phyloP scores from a whole-genome alignment of 1,140 invertebrate genomes.

The Holotrichia oblita region DNA sequence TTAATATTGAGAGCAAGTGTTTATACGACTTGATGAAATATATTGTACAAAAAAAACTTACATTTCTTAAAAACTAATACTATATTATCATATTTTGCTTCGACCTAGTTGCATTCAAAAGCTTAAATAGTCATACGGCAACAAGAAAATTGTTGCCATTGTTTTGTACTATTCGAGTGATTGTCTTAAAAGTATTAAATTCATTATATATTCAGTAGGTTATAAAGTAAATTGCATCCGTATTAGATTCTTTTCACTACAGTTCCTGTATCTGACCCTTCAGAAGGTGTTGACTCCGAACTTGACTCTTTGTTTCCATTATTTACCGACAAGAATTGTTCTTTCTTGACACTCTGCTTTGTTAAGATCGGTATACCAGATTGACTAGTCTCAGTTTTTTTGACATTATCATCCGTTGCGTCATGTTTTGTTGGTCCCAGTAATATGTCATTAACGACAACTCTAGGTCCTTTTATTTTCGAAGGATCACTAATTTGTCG shows the following conservation, averaged over 20 bases:
- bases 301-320: constrained; percentile 50
- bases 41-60: background rate
- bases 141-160: background rate
- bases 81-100: background rate
- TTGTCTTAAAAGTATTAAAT: background rate
- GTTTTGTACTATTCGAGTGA: constrained; percentile 2
- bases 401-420: constrained; percentile 14
- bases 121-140: background rate
- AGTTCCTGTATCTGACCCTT: constrained; percentile 59
- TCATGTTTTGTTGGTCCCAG: constrained; percentile 43
- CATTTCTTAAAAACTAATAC: background rate
- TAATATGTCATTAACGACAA: constrained; percentile 53
- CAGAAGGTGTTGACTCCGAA: constrained; percentile 56
- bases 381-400: constrained; percentile 27
- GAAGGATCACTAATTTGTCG: constrained; percentile 46
- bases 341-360: constrained; percentile 30
- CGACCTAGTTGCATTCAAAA: background rate
- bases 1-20: background rate
- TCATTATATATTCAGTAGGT: background rate
- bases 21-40: background rate
- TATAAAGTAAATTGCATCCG: background rate
- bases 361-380: constrained; percentile 27
- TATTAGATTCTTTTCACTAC: constrained; percentile 53
- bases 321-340: constrained; percentile 32
- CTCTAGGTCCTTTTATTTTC: constrained; percentile 49